Base-by-base conservation (phyloP, 2,797 vertebrate genomes). In the Macropus fuliginosus region DNA sequence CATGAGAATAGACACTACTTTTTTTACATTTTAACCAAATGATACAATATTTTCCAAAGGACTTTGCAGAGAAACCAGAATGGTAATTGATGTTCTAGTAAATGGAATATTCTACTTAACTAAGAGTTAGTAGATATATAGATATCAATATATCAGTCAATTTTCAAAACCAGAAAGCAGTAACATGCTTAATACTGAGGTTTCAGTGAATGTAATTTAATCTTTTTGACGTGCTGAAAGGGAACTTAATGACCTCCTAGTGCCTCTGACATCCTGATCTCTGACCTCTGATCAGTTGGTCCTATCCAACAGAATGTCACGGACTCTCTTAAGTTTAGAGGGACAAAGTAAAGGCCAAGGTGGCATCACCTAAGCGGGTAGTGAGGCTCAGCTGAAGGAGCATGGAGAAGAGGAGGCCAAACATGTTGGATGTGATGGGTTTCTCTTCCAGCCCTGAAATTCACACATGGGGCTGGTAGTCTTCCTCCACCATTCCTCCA, bases 161-260 rank as follows among this genome's bases (percentile, higher is more conserved):
- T 81, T 81, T 81, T 87, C 40, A 87, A 50, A 87, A 87, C 40
- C 74, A 87, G 40, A 87, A 87, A 87, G 40, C 40, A 87, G 24
- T 46, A 40, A 46, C n/a, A 87, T 54, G 96, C 13, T 94, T 96
- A 94, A 91, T 18, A 56, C 52, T 93, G 66, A 91, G 94, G 91
- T 13, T 91, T 92, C 40, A 90, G 93, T 92, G 40, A 95, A 95
- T 95, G 92, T 94, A 93, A 95, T 93, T 93, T 96, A 91, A 81
- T 11, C 2, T 92, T 92, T 91, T 95, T 93, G 55, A 92, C 91
- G 14, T 91, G 94, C 93, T 87, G 95, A 93, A 27, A 96, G 29
- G 74, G 40, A 10, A 96, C 31, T 93, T 94, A 14, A 96, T 5
- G 56, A 91, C 55, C 90, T 95, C 29, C 5, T 4, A 27, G 40